Conservation (phyloP, 37 sponge, comb jelly and placozoan species). For the Spongilla lacustris region DNA sequence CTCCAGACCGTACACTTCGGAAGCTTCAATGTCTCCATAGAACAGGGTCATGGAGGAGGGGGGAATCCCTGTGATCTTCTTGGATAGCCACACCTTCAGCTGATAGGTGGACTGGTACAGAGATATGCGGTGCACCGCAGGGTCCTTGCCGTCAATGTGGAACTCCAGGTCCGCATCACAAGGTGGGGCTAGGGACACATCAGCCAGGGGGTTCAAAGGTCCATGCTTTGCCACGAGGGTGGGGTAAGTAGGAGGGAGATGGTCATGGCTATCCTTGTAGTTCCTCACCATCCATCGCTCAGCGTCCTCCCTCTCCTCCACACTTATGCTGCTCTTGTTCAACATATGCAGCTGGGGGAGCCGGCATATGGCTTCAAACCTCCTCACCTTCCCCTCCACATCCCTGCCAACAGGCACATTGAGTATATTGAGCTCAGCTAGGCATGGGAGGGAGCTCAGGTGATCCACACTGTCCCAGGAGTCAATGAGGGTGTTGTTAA, state of each 20-base stretch:
- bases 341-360: slow-evolving; percentile 30
- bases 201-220: slow-evolving; percentile 27
- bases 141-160: slow-evolving; percentile 23
- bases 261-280: not conserved
- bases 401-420: slow-evolving; percentile 33
- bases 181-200: slow-evolving; percentile 14
- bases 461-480: slow-evolving; percentile 45
- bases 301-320: slow-evolving; percentile 54
- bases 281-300: slow-evolving; percentile 63
- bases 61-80: slow-evolving; percentile 13
- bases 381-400: slow-evolving; percentile 39
- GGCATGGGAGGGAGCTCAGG: slow-evolving; percentile 9
- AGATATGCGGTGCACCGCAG: slow-evolving; percentile 2
- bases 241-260: slow-evolving; percentile 15
- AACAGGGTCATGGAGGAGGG: slow-evolving; percentile 5
- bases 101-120: slow-evolving; percentile 28
- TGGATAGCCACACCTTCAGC: slow-evolving; percentile 40
- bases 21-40: not conserved
- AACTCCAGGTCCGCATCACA: slow-evolving; percentile 19
- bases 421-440: slow-evolving; percentile 40
- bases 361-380: slow-evolving; percentile 53
- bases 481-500: slow-evolving; percentile 32
- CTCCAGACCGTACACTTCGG: not conserved
- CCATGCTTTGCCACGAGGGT: slow-evolving; percentile 50
- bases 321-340: slow-evolving; percentile 58